Conservation (phyloP, 2,113 vertebrate species). For the Siphamia tubifer region DNA sequence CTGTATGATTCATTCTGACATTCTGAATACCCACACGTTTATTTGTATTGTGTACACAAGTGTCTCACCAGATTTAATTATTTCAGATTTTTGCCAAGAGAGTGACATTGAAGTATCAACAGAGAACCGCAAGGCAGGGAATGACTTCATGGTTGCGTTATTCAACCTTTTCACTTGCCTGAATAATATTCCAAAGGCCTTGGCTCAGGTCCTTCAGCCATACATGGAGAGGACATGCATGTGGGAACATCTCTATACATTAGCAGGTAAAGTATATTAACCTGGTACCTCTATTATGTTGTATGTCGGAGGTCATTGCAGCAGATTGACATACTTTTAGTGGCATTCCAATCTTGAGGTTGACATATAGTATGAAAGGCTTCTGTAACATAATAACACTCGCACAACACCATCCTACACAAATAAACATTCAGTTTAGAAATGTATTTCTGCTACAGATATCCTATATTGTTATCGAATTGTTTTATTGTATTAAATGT, state of each 20-base stretch:
- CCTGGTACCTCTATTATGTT: background rate
- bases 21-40: conserved; percentile 13
- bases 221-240: conserved; percentile 87
- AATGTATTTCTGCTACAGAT: background rate
- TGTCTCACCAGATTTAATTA: background rate
- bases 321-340: background rate
- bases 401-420: background rate
- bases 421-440: background rate
- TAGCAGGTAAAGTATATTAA: conserved; percentile 84
- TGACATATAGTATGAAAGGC: background rate
- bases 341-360: background rate
- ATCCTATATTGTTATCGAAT: background rate
- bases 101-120: conserved; percentile 34
- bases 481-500: too few species aligned
- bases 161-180: conserved; percentile 85
- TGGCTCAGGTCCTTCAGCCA: conserved; percentile 84
- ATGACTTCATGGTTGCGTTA: conserved; percentile 80
- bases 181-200: conserved; percentile 83
- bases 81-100: conserved; percentile 71
- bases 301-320: background rate
- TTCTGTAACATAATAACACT: too few species aligned
- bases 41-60: conserved; percentile 11
- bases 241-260: conserved; percentile 85
- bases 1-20: background rate
- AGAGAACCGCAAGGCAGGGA: conserved; percentile 54